Base-by-base conservation (phyloP, 2,888 invertebrate species). In the Parnassius glacialis region DNA sequence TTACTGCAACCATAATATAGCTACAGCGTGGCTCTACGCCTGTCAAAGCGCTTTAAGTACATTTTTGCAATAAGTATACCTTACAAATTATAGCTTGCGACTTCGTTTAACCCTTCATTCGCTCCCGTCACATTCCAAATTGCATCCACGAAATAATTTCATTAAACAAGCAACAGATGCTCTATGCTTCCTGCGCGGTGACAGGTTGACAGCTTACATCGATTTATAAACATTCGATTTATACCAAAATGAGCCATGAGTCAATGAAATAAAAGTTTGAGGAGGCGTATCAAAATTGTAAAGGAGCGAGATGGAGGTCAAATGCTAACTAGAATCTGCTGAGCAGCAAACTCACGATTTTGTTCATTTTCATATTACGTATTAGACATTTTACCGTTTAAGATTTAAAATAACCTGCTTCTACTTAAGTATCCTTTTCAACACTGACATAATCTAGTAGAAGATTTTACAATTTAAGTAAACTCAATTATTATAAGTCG, bases 71-170 rank as follows among this genome's bases (percentile, higher is more conserved):
- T 16, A 48, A 13, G 1, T 48, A 13, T 13, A 48, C 2, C n/a
- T 48, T 7, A 1, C 7, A 13, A 13, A 48, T 34, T 34, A 48
- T 48, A 13, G 9, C 13, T 48, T 13, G 9, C 48, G 13, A 13
- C 16, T 48, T 13, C 66, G 65, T 69, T 71, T 70, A 70, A 68
- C 68, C 68, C 66, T 42, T 25, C n/a, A 62, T 63, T 58, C 62
- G 42, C 62, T 62, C 61, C 65, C 66, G 65, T 65, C 69, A 60
- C 68, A 58, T 60, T 68, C 65, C 64, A 70, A 67, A 76, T 74
- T 72, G 74, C 62, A 77, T 80, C 70, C 75, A 76, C 69, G 70
- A 80, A 79, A 83, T 83, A 79, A 83, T 83, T 83, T 80, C 78
- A 83, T 84, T 81, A 80, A 79, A 74, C 72, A 47, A 76, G 74